phyloP scores from a whole-genome alignment of 1,140 invertebrate genomes.

The Phymastichus coffea region DNA sequence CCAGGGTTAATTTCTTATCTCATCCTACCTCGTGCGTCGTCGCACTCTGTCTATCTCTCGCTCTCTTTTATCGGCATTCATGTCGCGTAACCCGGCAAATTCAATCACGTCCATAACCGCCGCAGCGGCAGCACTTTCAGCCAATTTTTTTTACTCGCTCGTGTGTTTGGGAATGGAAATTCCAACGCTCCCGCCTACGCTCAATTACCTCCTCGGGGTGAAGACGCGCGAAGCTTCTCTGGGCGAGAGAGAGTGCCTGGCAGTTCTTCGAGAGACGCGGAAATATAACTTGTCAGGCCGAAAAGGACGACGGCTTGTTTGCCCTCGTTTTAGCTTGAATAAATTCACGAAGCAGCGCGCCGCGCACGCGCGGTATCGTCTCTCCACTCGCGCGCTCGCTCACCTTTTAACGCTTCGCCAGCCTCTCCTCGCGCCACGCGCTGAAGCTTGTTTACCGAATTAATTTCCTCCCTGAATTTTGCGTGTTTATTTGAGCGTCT shows the following conservation, averaged over 20 bases:
- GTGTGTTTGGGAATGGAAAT: constrained; percentile 10
- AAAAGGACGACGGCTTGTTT: constrained; percentile 1
- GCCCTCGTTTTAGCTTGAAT: constrained; percentile 8
- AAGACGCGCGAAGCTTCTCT: no score
- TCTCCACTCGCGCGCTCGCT: background rate
- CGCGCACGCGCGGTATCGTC: background rate
- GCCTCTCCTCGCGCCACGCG: background rate
- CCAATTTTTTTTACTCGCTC: no score
- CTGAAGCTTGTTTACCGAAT: no score
- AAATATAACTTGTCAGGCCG: constrained; percentile 3
- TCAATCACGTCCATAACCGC: no score
- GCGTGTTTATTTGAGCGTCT: no score
- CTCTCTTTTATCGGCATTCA: background rate
- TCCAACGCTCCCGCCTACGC: background rate
- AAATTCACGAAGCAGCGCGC: background rate
- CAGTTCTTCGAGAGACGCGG: background rate
- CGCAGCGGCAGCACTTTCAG: no score
- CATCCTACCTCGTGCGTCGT: background rate
- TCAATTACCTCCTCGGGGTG: constrained; percentile 3
- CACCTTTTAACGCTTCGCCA: background rate
- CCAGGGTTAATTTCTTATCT: constrained; percentile 23
- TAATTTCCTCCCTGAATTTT: no score
- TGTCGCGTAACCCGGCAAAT: no score
- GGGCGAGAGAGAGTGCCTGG: background rate
- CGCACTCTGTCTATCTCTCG: background rate